These are phyloP conservation scores for Clavelina lepadiformis DNA, from an alignment of 23 tunicate genomes.

Conservation along the genomic window DNA sequence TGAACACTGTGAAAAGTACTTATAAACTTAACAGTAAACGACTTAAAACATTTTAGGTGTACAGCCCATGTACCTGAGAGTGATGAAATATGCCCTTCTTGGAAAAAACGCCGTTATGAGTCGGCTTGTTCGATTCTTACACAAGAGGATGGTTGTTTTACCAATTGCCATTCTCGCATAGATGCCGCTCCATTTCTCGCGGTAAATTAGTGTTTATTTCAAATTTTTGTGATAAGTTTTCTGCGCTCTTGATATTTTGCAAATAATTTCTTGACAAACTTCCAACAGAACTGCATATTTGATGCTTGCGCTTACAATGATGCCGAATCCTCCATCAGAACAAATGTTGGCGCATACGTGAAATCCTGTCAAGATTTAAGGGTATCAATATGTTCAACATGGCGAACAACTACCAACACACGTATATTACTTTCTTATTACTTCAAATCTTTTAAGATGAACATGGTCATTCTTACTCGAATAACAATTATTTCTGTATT, in stretches of 20 bases:
- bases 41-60: slow-evolving; percentile 6
- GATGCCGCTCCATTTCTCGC: slow-evolving; percentile 18
- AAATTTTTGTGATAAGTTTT: no score
- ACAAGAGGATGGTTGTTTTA: slow-evolving; percentile 39
- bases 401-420: slow-evolving; percentile 57
- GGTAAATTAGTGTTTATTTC: slow-evolving; percentile 10
- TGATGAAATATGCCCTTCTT: no score
- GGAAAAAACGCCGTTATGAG: not conserved
- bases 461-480: no score
- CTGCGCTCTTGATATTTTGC: no score
- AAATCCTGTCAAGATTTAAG: slow-evolving; percentile 38
- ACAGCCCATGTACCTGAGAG: not conserved
- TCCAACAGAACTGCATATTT: slow-evolving; percentile 40
- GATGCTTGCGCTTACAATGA: slow-evolving; percentile 61
- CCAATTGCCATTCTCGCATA: slow-evolving; percentile 26
- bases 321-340: slow-evolving; percentile 10
- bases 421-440: slow-evolving; percentile 10
- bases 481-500: no score
- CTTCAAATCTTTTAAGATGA: not conserved
- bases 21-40: no score
- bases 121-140: slow-evolving; percentile 24
- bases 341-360: slow-evolving; percentile 46
- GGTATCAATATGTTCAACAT: slow-evolving; percentile 15
- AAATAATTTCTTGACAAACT: no score
- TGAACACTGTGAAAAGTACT: no score